Base-by-base conservation (phyloP, 2,888 invertebrate species). In the Pediacus dermestoides region DNA sequence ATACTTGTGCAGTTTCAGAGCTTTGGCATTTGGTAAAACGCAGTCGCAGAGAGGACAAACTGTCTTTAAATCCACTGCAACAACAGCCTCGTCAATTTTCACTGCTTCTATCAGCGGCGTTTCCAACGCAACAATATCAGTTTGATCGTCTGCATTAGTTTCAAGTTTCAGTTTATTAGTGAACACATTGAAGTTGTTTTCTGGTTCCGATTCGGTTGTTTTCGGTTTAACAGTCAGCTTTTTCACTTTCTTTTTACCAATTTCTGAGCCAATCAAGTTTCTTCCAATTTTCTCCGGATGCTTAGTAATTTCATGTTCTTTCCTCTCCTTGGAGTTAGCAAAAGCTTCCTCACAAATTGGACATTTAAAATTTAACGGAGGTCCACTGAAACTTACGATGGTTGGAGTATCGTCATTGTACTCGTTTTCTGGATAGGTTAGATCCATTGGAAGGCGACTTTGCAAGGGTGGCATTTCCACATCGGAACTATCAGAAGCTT, bases 401-500 rank as follows among this genome's bases (percentile, higher is more conserved):
- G 61, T 60, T 4, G 64, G 62, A 9, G 50, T 46, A 32, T 63
- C 61, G 32, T 59, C 53, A 18, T 52, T 44, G 16, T 50, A 48
- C 18, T 51, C 48, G 12, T 54, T 45, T 14, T 54, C 47, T n/a
- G n/a, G n/a, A n/a, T n/a, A n/a, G n/a, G n/a, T n/a, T n/a, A n/a
- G 1, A 22, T 31, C 10, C 34, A 42, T 6, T 13, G 16, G 10
- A 38, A 27, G 16, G 66, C 73, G 55, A 72, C 75, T 74, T 47
- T 53, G 58, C 27, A 55, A 46, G 10, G 58, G 55, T n/a, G n/a
- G n/a, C n/a, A n/a, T 44, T 30, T 57, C 57, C 3, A 53, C 72
- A 47, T 82, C 81, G 0, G 81, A 82, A n/a, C 78, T 77, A 56
- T 82, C 82, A 0, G 80, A 80, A 39, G 77, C 76, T 46, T 73